These are phyloP conservation scores for Ligdia adustata DNA, from an alignment of 2,888 invertebrate species.

Conservation along the genomic window DNA sequence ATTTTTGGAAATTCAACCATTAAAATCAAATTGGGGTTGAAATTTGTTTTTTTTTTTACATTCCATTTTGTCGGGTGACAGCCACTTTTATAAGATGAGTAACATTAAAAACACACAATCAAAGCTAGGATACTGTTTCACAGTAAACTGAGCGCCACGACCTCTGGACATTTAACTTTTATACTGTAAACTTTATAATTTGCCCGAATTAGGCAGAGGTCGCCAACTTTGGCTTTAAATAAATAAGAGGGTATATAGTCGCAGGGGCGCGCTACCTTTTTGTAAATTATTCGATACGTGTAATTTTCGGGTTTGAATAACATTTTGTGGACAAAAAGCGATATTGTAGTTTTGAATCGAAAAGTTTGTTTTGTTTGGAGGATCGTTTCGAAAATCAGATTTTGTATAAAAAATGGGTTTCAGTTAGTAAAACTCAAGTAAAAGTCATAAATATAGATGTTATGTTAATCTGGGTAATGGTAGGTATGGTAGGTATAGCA, in stretches of 20 bases:
- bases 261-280: slow-evolving; percentile 28
- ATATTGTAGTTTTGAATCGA: slow-evolving; percentile 8
- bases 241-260: slow-evolving; percentile 33
- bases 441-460: no score
- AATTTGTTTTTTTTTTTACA: no score
- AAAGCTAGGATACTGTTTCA: neutral
- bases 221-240: slow-evolving; percentile 31
- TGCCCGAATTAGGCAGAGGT: slow-evolving; percentile 23
- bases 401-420: no score
- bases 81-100: no score
- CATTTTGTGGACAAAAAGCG: slow-evolving; percentile 9
- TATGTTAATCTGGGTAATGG: no score
- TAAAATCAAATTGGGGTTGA: no score
- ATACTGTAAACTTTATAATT: slow-evolving; percentile 29
- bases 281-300: slow-evolving; percentile 35
- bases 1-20: no score
- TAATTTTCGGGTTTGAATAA: slow-evolving; percentile 14
- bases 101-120: no score
- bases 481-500: no score
- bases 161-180: slow-evolving; percentile 29
- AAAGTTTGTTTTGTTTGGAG: neutral
- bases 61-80: no score
- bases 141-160: neutral
- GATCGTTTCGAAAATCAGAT: neutral
- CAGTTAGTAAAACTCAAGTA: no score